Evolutionary conservation across 2,797 vertebrate genomes (phyloP).

Genomic region (Enteromius viviparus): DNA sequence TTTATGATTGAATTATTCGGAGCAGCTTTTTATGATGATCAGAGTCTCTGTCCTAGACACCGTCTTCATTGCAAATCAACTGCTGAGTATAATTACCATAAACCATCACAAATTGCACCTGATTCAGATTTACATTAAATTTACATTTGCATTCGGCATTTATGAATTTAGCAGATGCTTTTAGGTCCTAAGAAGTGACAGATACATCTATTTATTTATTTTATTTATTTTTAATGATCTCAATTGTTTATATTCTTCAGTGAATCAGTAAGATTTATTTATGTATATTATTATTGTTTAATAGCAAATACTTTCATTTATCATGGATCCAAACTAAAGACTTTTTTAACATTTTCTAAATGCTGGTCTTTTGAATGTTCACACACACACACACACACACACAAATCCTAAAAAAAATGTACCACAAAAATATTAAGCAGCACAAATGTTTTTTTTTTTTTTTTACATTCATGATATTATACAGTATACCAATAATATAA

Average conservation of each 20-base stretch:
- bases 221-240: background rate
- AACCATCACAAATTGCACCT: background rate
- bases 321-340: background rate
- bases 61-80: background rate
- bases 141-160: no score
- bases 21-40: conserved; percentile 1
- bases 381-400: background rate
- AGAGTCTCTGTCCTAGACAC: conserved; percentile 1
- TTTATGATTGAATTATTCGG: background rate
- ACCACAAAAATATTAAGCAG: background rate
- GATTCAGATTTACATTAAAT: background rate
- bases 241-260: background rate
- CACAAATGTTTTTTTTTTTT: no score
- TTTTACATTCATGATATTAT: no score
- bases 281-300: no score
- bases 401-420: background rate
- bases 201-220: no score
- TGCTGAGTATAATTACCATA: background rate
- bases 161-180: no score
- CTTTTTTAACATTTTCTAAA: background rate
- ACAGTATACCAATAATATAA: no score
- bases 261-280: no score
- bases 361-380: background rate
- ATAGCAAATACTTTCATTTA: background rate
- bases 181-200: no score